phyloP scores from a whole-genome alignment of 2,888 invertebrate genomes.

The Alsophila aescularia region DNA sequence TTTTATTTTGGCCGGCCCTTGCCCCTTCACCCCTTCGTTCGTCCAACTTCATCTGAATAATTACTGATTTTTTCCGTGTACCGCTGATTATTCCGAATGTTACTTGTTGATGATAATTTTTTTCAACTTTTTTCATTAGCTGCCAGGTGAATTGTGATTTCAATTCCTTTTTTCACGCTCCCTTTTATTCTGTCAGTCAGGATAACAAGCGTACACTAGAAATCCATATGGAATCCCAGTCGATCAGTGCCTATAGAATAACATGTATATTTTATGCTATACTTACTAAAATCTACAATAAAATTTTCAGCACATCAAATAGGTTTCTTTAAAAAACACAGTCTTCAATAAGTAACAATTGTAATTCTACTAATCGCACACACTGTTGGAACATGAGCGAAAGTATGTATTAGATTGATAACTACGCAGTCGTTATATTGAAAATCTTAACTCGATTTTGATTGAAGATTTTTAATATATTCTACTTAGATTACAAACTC shows the following conservation, averaged over 20 bases:
- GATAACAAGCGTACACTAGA: conserved; percentile 13
- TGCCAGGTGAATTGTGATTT: conserved; percentile 59
- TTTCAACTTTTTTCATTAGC: conserved; percentile 75
- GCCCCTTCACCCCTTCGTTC: conserved; percentile 81
- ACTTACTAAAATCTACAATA: too few relatives aligned
- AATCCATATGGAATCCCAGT: conserved; percentile 8
- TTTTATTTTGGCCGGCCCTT: conserved; percentile 84
- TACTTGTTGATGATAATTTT: conserved; percentile 83
- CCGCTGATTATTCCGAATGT: conserved; percentile 84
- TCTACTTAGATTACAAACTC: too few relatives aligned
- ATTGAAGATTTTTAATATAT: too few relatives aligned
- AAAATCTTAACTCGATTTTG: too few relatives aligned
- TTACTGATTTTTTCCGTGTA: conserved; percentile 85
- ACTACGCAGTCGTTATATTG: too few relatives aligned
- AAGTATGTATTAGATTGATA: too few relatives aligned
- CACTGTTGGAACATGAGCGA: too few relatives aligned
- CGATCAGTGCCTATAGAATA: not conserved
- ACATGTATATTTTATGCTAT: not conserved
- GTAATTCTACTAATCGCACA: too few relatives aligned
- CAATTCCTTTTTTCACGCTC: conserved; percentile 50
- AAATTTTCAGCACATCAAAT: not conserved
- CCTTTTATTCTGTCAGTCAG: conserved; percentile 34
- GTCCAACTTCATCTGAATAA: conserved; percentile 85
- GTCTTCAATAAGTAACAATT: too few relatives aligned
- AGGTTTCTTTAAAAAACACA: too few relatives aligned